Conservation (phyloP, 2,888 invertebrate genomes). For the Heliconius cydno region DNA sequence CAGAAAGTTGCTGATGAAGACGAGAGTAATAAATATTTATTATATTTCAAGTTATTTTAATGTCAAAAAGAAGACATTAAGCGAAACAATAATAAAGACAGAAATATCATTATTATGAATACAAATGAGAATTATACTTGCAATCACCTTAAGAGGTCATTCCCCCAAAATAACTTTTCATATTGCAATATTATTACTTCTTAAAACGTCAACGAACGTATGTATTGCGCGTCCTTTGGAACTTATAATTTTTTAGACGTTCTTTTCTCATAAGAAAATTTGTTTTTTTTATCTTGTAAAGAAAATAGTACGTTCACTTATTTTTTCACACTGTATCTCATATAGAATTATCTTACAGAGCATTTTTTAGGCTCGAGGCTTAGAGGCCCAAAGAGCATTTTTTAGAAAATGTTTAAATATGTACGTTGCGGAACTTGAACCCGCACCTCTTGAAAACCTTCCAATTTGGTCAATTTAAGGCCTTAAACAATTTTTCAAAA, state of each 20-base stretch:
- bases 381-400: no score
- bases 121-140: constrained; percentile 5
- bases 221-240: not conserved
- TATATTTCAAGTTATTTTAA: not conserved
- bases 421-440: not conserved
- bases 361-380: no score
- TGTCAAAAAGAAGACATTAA: not conserved
- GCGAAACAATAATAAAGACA: not conserved
- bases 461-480: not conserved
- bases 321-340: no score
- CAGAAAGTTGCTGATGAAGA: not conserved
- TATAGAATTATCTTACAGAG: no score
- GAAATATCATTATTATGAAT: not conserved
- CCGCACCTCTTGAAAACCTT: not conserved
- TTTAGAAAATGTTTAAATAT: no score
- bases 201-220: constrained; percentile 18
- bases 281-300: not conserved
- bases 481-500: not conserved
- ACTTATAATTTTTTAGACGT: constrained; percentile 3
- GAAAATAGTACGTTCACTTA: not conserved
- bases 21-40: not conserved
- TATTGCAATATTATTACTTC: constrained; percentile 12
- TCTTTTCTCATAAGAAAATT: not conserved
- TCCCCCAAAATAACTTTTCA: not conserved
- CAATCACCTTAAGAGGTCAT: constrained; percentile 15